These are phyloP conservation scores for Scomberomorus guttatus DNA, from an alignment of 2,797 vertebrate genomes.

Conservation along the genomic window DNA sequence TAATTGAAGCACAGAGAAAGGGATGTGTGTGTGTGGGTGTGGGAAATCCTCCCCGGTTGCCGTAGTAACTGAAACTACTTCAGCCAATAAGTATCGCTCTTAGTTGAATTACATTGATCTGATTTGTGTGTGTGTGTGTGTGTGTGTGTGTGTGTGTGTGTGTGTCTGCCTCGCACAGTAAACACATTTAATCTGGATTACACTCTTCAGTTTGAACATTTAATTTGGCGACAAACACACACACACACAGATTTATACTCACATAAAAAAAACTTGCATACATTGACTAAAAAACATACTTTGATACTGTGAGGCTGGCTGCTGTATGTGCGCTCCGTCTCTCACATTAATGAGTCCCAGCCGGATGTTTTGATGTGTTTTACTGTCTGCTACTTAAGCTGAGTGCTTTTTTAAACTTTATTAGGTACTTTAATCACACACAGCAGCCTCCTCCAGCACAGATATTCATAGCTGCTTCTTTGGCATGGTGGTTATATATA, in stretches of 20 bases:
- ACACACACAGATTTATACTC: background rate
- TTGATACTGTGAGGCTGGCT: no score
- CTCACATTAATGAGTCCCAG: background rate
- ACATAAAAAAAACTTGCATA: no score
- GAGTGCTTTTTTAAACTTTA: conserved; percentile 15
- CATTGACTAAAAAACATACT: no score
- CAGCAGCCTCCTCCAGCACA: conserved; percentile 3
- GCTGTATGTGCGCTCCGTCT: no score
- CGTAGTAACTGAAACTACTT: conserved; percentile 24
- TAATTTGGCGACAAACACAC: background rate
- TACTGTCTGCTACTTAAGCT: conserved; percentile 2
- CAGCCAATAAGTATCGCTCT: background rate
- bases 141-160: no score
- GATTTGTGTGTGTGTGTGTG: background rate
- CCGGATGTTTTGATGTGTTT: conserved; percentile 32
- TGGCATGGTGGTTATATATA: no score
- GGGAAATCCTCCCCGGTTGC: conserved; percentile 1
- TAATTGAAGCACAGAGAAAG: no score
- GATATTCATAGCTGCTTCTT: background rate
- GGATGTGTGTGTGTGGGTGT: no score
- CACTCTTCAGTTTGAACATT: background rate
- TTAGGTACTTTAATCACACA: background rate
- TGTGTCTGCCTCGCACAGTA: background rate
- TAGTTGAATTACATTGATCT: conserved; percentile 1
- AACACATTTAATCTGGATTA: conserved; percentile 22